Percentiles rank a stretch among this genome's conserved stretches.
Conservation (phyloP, 37 sponge, comb jelly and placozoan genomes). For the Corticium candelabrum region DNA sequence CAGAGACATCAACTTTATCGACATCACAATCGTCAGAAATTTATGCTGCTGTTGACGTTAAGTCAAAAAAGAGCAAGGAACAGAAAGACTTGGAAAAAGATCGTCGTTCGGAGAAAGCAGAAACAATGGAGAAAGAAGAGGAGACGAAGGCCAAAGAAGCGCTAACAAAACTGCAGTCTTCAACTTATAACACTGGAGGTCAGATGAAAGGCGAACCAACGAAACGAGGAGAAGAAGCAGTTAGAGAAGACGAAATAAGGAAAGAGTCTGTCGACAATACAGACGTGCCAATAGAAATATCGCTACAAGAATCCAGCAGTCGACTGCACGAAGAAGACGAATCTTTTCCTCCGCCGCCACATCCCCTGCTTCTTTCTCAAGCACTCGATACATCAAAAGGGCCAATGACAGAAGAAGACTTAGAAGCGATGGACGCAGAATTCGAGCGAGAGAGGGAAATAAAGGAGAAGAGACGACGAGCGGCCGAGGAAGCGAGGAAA, state of each 20-base stretch:
- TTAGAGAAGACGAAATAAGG: neutral
- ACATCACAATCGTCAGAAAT: neutral
- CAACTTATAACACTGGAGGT: too few species aligned
- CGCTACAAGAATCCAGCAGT: neutral
- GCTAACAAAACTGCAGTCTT: neutral
- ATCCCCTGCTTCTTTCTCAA: neutral
- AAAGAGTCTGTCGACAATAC: neutral
- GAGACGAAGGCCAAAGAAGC: neutral
- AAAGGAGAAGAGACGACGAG: neutral
- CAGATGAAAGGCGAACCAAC: too few species aligned
- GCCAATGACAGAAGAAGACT: neutral
- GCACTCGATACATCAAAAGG: neutral
- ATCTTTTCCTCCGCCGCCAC: neutral
- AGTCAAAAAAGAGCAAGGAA: neutral
- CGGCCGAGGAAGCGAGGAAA: neutral
- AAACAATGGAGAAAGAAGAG: neutral
- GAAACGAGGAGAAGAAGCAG: too few species aligned
- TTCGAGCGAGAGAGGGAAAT: neutral
- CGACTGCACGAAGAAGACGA: neutral
- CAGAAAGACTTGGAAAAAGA: neutral
- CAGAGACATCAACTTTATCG: neutral
- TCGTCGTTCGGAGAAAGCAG: neutral
- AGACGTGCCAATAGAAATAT: too few species aligned
- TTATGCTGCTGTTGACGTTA: neutral
- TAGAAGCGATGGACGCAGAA: neutral